Base-by-base conservation (phyloP, 1,140 invertebrate genomes). In the Pantala flavescens region DNA sequence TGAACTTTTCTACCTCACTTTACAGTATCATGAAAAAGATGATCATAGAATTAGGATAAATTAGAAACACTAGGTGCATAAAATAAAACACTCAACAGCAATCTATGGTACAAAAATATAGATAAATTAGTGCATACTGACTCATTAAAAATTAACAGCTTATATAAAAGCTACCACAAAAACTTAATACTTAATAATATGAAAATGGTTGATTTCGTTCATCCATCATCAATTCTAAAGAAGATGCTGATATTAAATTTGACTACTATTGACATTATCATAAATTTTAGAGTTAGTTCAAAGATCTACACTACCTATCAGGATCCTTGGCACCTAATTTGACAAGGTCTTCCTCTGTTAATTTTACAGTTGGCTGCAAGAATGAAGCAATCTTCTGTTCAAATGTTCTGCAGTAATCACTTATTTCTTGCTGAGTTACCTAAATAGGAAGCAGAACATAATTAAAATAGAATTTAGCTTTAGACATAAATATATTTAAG, bases 361-460 rank as follows among this genome's bases (percentile, higher is more conserved):
- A 83, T 77, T 85, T 88, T 77, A 86, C 86, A 11, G 82, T 86
- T 0, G 84, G 85, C 84, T 94, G 89, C 19, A 97, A 82, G 78
- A 97, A 96, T n/a, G 90, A 89, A 3, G 91, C 85, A 85, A 98
- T 92, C 85, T 98, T 98, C 14, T 85, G 85, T 82, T 98, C 95
- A 79, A 94, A 94, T 21, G 86, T 84, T 76, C 87, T 88, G 42
- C 91, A 90, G 79, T 94, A 94, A 75, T 94, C 92, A 78, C 89
- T 88, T 24, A 94, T 83, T 79, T 91, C 90, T 79, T 87, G 86
- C 28, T 83, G 81, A n/a, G 84, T 83, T 21, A 86, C 86, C 87
- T 88, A 76, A 73, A 74, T 76, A 24, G 70, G 5, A 71, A 76
- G 23, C 16, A 74, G 16, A 70, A 63, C n/a, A 23, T 63, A 19